Conservation (phyloP, 1,140 invertebrate species). For the Magallana ariakensis region DNA sequence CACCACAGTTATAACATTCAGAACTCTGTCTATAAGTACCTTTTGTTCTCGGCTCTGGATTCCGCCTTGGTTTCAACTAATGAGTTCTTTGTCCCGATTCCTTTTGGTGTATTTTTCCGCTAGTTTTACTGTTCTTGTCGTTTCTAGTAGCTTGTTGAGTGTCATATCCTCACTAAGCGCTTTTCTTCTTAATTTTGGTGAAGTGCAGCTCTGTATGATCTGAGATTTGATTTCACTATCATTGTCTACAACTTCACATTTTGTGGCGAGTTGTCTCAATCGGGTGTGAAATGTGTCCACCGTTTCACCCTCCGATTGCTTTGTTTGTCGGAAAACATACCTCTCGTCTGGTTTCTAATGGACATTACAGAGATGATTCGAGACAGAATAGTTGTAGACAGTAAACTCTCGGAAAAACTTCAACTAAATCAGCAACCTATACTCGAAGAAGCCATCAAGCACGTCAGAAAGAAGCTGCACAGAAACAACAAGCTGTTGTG, state of each 20-base stretch:
- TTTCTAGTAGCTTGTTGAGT: slow-evolving; percentile 12
- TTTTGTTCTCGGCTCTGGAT: not conserved
- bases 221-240: slow-evolving; percentile 58
- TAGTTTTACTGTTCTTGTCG: slow-evolving; percentile 29
- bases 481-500: no score
- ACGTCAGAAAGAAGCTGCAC: no score
- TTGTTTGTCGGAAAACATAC: slow-evolving; percentile 54
- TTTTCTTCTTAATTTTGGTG: slow-evolving; percentile 50
- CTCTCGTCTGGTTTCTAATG: no score
- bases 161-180: slow-evolving; percentile 48
- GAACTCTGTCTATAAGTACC: not conserved
- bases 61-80: not conserved
- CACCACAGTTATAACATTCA: slow-evolving; percentile 56
- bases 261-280: slow-evolving; percentile 45
- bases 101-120: not conserved
- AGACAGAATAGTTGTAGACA: no score
- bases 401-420: no score
- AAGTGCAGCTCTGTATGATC: slow-evolving; percentile 60
- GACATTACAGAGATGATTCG: no score
- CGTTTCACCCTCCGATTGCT: no score
- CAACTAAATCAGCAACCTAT: no score
- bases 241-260: slow-evolving; percentile 50
- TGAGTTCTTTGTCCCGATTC: not conserved
- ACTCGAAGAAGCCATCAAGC: no score
- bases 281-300: slow-evolving; percentile 53